Conservation (phyloP, 2,888 invertebrate genomes). For the Exephanes ischioxanthus region DNA sequence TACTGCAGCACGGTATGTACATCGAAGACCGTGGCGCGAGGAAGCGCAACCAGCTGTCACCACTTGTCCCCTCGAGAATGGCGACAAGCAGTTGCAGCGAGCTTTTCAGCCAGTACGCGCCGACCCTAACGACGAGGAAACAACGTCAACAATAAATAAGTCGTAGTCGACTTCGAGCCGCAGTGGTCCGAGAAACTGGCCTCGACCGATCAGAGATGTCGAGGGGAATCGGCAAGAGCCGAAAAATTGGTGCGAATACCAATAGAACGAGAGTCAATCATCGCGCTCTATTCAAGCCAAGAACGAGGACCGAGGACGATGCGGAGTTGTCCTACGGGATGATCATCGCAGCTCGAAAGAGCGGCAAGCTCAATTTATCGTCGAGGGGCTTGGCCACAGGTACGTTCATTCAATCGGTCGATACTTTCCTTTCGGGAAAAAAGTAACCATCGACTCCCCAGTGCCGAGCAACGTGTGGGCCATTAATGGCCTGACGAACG, state of each 20-base stretch:
- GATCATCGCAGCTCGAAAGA: constrained; percentile 92
- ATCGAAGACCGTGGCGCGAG: constrained; percentile 29
- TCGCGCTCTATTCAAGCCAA: constrained; percentile 89
- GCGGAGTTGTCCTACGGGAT: constrained; percentile 89
- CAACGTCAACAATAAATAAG: constrained; percentile 41
- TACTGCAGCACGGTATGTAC: constrained; percentile 28
- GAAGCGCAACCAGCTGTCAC: constrained; percentile 33
- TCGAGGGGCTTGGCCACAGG: constrained; percentile 91
- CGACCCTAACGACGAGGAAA: not conserved
- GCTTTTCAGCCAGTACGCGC: not conserved
- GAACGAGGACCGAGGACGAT: constrained; percentile 90
- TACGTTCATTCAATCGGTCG: constrained; percentile 80
- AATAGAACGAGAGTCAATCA: constrained; percentile 73
- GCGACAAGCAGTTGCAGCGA: constrained; percentile 29
- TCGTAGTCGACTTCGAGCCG: constrained; percentile 16
- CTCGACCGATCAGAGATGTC: constrained; percentile 16
- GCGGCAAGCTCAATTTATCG: constrained; percentile 92
- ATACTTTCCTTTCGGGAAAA: not conserved
- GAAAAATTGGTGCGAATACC: constrained; percentile 70
- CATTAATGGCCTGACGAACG: constrained; percentile 89
- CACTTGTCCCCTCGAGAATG: constrained; percentile 50
- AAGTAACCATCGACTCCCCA: constrained; percentile 77
- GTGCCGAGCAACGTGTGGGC: constrained; percentile 92
- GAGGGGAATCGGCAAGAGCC: constrained; percentile 37
- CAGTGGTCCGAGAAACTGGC: not conserved